Conservation (phyloP, 2,888 invertebrate species). For the Spodoptera picta region DNA sequence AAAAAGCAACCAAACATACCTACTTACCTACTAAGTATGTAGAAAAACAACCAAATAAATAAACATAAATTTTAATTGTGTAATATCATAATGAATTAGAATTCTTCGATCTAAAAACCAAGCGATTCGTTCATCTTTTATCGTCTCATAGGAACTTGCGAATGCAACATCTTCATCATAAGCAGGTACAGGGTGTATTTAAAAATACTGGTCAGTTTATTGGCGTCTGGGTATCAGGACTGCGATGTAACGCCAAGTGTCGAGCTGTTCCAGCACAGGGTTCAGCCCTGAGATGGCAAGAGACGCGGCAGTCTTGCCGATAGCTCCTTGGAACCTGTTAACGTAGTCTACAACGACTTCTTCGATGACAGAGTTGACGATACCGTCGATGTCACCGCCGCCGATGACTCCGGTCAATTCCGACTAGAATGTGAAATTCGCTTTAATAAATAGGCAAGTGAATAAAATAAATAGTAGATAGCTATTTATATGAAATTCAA, state of each 20-base stretch:
- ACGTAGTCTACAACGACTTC: constrained; percentile 78
- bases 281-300: constrained; percentile 60
- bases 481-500: no score
- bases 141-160: no score
- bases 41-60: no score
- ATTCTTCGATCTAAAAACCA: no score
- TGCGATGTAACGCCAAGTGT: constrained; percentile 78
- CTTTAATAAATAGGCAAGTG: no score
- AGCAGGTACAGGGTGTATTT: constrained; percentile 8
- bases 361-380: constrained; percentile 78
- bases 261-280: constrained; percentile 72
- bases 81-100: no score
- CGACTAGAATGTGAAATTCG: constrained; percentile 65
- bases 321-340: constrained; percentile 76
- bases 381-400: constrained; percentile 80
- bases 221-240: constrained; percentile 57
- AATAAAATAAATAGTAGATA: no score
- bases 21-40: no score
- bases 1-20: no score
- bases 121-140: no score
- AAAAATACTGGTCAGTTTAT: no score
- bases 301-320: constrained; percentile 57
- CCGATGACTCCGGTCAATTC: constrained; percentile 79
- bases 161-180: constrained; percentile 1
- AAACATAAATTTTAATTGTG: no score